These are phyloP conservation scores for Abrostola tripartita DNA, from an alignment of 2,888 invertebrate genomes.

Conservation along the genomic window DNA sequence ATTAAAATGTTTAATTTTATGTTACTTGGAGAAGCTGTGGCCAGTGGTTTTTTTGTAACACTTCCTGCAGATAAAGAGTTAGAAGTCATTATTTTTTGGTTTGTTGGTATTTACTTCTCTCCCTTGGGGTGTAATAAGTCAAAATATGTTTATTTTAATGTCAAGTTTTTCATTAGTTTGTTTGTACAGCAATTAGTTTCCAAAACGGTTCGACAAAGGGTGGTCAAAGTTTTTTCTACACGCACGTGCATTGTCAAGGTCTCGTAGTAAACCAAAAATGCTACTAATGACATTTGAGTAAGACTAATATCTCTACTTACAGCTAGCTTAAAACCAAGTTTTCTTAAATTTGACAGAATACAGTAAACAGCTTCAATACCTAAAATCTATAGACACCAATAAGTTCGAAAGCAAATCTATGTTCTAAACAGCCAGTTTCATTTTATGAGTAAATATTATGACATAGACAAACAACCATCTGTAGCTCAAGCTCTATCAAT, in stretches of 20 bases:
- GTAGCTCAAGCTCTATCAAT: slow-evolving; percentile 61
- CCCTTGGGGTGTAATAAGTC: slow-evolving; percentile 44
- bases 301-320: too few relatives aligned
- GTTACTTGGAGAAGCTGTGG: slow-evolving; percentile 22
- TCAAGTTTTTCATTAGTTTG: slow-evolving; percentile 20
- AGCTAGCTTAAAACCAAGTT: too few relatives aligned
- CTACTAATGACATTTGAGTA: too few relatives aligned
- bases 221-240: not conserved
- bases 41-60: slow-evolving; percentile 21
- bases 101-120: slow-evolving; percentile 12
- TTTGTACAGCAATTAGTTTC: slow-evolving; percentile 17
- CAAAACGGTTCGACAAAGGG: not conserved
- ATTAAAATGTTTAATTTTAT: slow-evolving; percentile 28
- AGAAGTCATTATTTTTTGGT: slow-evolving; percentile 30
- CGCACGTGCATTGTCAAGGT: not conserved
- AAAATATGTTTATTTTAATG: slow-evolving; percentile 15
- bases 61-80: slow-evolving; percentile 55
- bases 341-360: too few relatives aligned
- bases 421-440: slow-evolving; percentile 8
- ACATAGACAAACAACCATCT: slow-evolving; percentile 37
- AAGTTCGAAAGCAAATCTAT: not conserved
- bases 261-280: too few relatives aligned
- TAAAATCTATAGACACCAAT: slow-evolving; percentile 9
- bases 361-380: too few relatives aligned
- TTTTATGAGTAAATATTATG: slow-evolving; percentile 42